Base-by-base conservation (phyloP, 2,888 invertebrate genomes). In the Hydrotaea diabolus region DNA sequence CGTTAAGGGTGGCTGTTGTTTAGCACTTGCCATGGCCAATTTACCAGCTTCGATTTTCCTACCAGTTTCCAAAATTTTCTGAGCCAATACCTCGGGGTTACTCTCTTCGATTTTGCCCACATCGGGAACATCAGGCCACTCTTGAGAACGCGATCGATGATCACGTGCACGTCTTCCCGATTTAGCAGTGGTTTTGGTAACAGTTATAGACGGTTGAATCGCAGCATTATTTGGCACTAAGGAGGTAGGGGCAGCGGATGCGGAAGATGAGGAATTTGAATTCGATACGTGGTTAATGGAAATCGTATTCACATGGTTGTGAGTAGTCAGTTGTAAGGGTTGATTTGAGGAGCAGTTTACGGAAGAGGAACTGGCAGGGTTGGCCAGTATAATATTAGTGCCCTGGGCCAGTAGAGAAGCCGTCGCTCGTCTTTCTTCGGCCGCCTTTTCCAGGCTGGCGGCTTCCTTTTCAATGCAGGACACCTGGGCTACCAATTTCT, bases 121-220 rank as follows among this genome's bases (percentile, higher is more conserved):
- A 88, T 97, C 97, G 0, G 97, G 97, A 39, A 97, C 96, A 88
- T 97, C 97, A 0, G 97, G 97, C 97, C 97, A 97, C 90, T 97
- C 97, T 89, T 97, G 97, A 0, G 97, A 96, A 2, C 97, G 94
- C 7, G 96, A 95, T 19, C 97, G 94, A 88, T 95, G 95, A 87
- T 97, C 96, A 19, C 95, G 93, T 80, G 93, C 94, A 88, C 95
- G 95, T 36, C 96, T 93, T 0, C 94, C 93, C 0, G 93, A 92
- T 88, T 94, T 92, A 8, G 36, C 75, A 9, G 13, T 36, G 69
- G 23, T 69, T 43, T 43, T 69, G n/a, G 83, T 66, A 17, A 85
- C 76, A 15, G 85, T 80, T 74, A 85, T 85, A 75, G 79, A 82
- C 69, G 84, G 77, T 66, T 17, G 66, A 46, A 84, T 72, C 64